Base-by-base conservation (phyloP, 2,113 vertebrate genomes). In the Hippolais icterina region DNA sequence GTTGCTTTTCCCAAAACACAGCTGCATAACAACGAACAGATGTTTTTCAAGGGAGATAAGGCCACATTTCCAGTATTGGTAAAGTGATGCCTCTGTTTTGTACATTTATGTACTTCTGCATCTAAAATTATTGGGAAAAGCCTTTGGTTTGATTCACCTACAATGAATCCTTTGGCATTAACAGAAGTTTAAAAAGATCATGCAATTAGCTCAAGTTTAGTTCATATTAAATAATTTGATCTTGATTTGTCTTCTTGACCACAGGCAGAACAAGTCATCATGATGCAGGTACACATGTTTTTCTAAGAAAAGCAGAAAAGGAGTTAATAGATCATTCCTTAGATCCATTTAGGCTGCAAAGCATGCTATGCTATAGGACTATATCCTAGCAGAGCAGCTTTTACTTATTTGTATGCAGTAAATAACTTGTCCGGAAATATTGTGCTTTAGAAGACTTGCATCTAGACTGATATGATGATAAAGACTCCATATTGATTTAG, bases 21-120 rank as follows among this genome's bases (percentile, higher is more conserved):
- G 9, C 78, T 94, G 24, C 3, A 1, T 96, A 96, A 96, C 90
- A 86, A 52, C 76, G 88, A 97, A 64, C 90, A 97, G 85, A 93
- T 93, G 92, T 83, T 91, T 68, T 52, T 42, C 37, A 75, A 70
- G 35, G 59, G 39, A 86, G 47, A 63, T 44, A 78, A 80, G 90
- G 64, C 35, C 56, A 50, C 31, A 15, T 85, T 72, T 88, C 91
- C 63, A 80, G 29, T 61, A 39, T n/a, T 66, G 29, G 49, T 42
- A 76, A 95, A 92, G 25, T 21, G 42, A 85, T 66, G 42, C 4
- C 47, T 77, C 54, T 76, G 18, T 61, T 90, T 80, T 56, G 41
- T 80, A 53, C 29, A 14, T 75, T 80, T 71, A 25, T 83, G 18
- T 56, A 72, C 16, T 75, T 91, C 29, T 20, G 4, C 39, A 78